Percentiles rank a stretch among this genome's conserved stretches.
Evolutionary conservation across 2,113 vertebrate genomes (phyloP).

Genomic region (Oostethus manadensis): DNA sequence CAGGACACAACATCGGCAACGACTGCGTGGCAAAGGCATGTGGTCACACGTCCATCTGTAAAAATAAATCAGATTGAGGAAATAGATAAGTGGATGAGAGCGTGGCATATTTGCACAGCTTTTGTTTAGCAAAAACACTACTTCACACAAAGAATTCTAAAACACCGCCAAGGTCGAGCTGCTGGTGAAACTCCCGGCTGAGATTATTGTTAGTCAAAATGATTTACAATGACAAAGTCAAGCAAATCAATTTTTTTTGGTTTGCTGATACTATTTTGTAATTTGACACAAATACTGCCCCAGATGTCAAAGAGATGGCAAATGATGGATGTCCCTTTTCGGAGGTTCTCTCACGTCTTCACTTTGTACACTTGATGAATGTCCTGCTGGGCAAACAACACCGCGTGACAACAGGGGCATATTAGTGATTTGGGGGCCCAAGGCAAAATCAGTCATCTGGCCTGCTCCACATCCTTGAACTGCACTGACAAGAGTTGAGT

Average conservation of each 20-base stretch:
- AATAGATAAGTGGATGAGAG: background rate
- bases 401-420: too few relatives aligned
- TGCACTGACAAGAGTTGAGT: too few relatives aligned
- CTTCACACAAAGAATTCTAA: background rate
- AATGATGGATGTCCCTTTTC: background rate
- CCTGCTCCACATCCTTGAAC: too few relatives aligned
- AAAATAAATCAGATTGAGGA: background rate
- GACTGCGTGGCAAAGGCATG: background rate
- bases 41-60: background rate
- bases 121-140: background rate
- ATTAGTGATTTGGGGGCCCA: too few relatives aligned
- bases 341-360: background rate
- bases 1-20: background rate
- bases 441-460: too few relatives aligned
- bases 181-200: background rate
- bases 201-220: background rate
- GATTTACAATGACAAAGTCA: background rate
- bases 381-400: background rate
- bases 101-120: background rate
- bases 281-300: background rate
- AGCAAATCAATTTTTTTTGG: background rate
- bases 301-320: background rate
- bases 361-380: background rate
- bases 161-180: background rate
- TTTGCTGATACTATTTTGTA: background rate